Conservation (phyloP, 2,113 vertebrate species). For the Lepidothrix coronata region DNA sequence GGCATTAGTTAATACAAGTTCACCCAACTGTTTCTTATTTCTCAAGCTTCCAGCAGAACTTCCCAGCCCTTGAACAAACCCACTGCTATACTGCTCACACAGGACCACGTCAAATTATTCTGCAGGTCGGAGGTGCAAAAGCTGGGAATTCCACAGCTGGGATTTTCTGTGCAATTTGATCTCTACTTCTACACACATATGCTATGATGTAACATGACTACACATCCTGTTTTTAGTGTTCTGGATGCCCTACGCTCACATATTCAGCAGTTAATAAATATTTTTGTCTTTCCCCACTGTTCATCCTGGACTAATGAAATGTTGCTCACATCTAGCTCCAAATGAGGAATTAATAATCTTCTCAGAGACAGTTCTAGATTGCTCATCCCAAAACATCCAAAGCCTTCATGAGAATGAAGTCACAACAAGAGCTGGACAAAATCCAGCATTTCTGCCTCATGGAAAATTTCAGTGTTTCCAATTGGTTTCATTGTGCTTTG, state of each 20-base stretch:
- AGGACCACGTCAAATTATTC: background rate
- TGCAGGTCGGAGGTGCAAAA: background rate
- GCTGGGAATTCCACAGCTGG: background rate
- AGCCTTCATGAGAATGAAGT: background rate
- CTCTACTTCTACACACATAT: background rate
- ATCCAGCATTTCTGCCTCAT: constrained; percentile 56
- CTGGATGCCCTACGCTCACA: background rate
- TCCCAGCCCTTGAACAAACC: background rate
- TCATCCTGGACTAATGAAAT: constrained; percentile 13
- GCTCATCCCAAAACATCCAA: constrained; percentile 52
- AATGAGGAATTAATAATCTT: constrained; percentile 44
- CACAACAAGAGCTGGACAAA: constrained; percentile 45
- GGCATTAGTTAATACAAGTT: background rate
- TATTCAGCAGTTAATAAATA: constrained; percentile 21
- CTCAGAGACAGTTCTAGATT: constrained; percentile 9
- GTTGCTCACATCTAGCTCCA: constrained; percentile 31
- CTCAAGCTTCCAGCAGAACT: background rate
- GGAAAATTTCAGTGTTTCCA: constrained; percentile 65
- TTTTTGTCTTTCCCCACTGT: background rate
- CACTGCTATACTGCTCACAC: background rate
- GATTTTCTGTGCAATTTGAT: background rate
- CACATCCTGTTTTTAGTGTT: background rate
- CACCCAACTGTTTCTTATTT: background rate
- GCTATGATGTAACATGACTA: background rate
- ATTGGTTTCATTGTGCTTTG: constrained; percentile 57